A percentile compares a stretch with the other conserved stretches of the same genome.
These are phyloP conservation scores for Psix sp. DNA, from an alignment of 1,140 invertebrate genomes.

Conservation along the genomic window DNA sequence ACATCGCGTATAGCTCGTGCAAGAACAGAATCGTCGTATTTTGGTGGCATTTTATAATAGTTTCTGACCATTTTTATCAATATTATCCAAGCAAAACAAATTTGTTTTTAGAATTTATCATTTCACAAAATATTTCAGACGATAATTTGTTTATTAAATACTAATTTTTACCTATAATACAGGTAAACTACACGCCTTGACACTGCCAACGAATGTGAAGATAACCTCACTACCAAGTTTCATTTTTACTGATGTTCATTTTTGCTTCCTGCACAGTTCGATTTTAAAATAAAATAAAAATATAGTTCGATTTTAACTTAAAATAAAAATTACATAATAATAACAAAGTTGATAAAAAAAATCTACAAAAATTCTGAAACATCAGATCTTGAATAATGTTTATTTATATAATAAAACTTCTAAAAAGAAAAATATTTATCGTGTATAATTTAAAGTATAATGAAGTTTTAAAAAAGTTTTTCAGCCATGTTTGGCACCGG, in stretches of 20 bases:
- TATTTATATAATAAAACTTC: background rate
- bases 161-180: background rate
- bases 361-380: background rate
- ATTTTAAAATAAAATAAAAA: background rate
- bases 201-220: background rate
- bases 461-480: background rate
- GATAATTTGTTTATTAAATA: constrained; percentile 1
- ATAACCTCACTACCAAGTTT: background rate
- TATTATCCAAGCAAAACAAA: background rate
- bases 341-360: background rate
- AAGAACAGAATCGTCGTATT: background rate
- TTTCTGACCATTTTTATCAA: background rate
- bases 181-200: background rate
- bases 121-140: background rate
- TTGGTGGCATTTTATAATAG: background rate
- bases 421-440: background rate
- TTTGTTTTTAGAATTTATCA: constrained; percentile 1
- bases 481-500: background rate
- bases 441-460: background rate
- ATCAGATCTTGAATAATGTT: background rate
- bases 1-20: background rate
- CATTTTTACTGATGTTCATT: background rate
- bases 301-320: background rate
- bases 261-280: background rate
- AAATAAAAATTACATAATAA: background rate